Evolutionary conservation across 35 echinoderm and acorn worm genomes (phyloP), one percentile per base, ranked within the genome.

Genomic region (Chiridota heheva): DNA sequence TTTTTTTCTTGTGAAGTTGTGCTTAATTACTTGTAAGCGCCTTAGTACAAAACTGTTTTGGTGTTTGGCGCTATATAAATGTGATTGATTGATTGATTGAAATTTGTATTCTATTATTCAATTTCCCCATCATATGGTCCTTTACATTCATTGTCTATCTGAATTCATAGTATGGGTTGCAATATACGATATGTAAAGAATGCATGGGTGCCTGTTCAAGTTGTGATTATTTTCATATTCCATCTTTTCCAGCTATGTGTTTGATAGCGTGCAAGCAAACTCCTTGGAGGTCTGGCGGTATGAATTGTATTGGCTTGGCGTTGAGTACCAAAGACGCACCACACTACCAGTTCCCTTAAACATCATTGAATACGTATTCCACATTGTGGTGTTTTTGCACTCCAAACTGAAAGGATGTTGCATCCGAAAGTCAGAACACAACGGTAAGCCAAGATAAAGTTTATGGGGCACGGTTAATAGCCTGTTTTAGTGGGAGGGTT

Each of bases 221-320:
- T 75, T 51, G 12, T 29, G 1, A 38, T 36, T 45, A 4, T 60
- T 75, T 15, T 44, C 55, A 25, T 0, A 39, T 40, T 4, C 25
- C 56, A 42, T 81, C 42, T 40, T 44, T 12, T 42, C 13, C 33
- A 95, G 91, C 67, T 73, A 56, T 63, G 81, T 95, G 4, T 95
- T 85, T 75, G 86, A 89, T 60, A 86, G 89, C 44, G 76, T 95
- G 3, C 91, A 95, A 48, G 70, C 43, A 0, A 95, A 95, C 43
- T 84, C 91, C 36, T 27, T 89, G 26, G 86, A 84, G 48, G 75
- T 95, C n/a, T 95, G 91, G 91, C 78, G 70, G 32, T 95, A 82
- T 86, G 91, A 95, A 60, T 40, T 85, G 42, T 95, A 95, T 65
- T 77, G 43, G 42, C 55, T 95, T 18, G 86, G 88, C 53, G 74